These are phyloP conservation scores for Sylvietta virens DNA, from an alignment of 2,113 vertebrate species.

Conservation along the genomic window DNA sequence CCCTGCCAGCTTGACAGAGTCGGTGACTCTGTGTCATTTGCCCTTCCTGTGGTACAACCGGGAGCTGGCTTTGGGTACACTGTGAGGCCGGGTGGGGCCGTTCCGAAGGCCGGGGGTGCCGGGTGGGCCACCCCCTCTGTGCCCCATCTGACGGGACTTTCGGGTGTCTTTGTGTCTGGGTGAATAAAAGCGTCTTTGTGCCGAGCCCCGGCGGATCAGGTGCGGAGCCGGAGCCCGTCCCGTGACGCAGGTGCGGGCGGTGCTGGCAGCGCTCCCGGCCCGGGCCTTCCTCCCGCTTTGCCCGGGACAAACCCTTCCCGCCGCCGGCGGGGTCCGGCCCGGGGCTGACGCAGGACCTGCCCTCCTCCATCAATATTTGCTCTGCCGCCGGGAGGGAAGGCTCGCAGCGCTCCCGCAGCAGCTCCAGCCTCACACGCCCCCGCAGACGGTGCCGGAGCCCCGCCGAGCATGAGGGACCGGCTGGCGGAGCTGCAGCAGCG, in stretches of 20 bases:
- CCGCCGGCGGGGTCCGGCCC: background rate
- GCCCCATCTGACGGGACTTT: rapidly evolving
- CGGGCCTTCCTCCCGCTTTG: background rate
- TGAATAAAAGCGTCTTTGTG: background rate
- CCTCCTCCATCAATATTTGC: constrained; percentile 58
- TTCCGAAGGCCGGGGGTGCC: background rate
- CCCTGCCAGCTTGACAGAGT: background rate
- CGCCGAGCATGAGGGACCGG: constrained; percentile 62
- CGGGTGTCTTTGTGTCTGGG: background rate
- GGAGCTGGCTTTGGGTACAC: rapidly evolving
- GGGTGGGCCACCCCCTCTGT: rapidly evolving
- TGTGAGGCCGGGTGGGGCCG: rapidly evolving
- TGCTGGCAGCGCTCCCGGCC: constrained; percentile 1
- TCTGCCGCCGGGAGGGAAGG: background rate
- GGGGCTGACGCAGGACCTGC: background rate
- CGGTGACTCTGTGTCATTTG: background rate
- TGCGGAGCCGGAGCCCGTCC: background rate
- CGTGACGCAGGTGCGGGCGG: background rate
- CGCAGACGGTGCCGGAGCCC: background rate
- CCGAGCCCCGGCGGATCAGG: background rate
- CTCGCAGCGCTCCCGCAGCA: background rate
- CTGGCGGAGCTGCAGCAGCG: constrained; percentile 57
- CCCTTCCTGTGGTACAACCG: rapidly evolving
- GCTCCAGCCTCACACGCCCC: background rate
- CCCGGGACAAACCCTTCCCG: background rate